Base-by-base conservation (phyloP, 2,113 vertebrate species). In the Hystrix brachyura region DNA sequence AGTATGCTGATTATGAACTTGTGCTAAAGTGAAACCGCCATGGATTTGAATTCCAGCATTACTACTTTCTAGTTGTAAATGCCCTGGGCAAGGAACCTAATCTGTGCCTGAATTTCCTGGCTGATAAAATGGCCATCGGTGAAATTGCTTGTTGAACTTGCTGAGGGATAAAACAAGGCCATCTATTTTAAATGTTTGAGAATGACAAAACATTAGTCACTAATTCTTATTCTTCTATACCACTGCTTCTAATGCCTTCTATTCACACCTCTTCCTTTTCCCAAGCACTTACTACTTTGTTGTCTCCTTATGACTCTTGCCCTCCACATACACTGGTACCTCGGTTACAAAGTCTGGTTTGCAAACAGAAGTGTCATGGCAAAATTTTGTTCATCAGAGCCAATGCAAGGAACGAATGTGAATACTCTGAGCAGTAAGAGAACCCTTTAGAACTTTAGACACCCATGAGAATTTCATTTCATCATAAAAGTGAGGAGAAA, bases 41-140 rank as follows among this genome's bases (percentile, higher is more conserved):
- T 59, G 65, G 72, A 62, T 12, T 79, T 62, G 48, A 69, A 86
- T 25, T 64, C 25, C 27, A 51, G 55, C 43, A 1, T 17, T 32
- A 13, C 0, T 5, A 76, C 74, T 55, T 14, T 14, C 0, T 0
- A 60, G 23, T n/a, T 76, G 3, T 69, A 12, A 2, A 71, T 57
- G 7, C 32, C 25, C 9, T 6, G 60, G 27, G 19, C 53, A 17
- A 57, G 23, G 27, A 27, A 15, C 27, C 34, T 53, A 14, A 18
- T 17, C 59, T 51, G 14, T 18, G 13, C 43, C 71, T 87, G 10
- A 29, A 17, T 34, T 38, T 92, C 46, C 65, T 91, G n/a, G 71
- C 23, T 21, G 79, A 64, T 34, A 32, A 59, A 71, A 1, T 10
- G 38, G 81, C 18, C 64, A 43, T 1, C 27, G 69, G 3, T 5